Evolutionary conservation across 2,888 invertebrate genomes (phyloP), one percentile per base, ranked within the genome.

Genomic region (Agrochola litura): DNA sequence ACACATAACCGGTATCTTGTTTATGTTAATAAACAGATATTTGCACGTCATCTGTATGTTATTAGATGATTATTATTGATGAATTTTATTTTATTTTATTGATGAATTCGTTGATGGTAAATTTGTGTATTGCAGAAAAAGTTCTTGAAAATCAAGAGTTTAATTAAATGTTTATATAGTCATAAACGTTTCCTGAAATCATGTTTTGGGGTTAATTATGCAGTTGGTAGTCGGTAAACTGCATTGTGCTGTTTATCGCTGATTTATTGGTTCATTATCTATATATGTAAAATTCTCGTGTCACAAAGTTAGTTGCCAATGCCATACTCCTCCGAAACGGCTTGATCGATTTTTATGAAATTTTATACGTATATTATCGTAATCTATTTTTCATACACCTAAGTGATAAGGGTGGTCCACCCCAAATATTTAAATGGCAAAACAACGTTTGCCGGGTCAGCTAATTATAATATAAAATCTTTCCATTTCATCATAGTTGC

Each of bases 1-100:
- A 86, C 22, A 61, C 56, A 61, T 16, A 82, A 87, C 82, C 74
- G 67, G 69, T 83, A 74, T 75, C 66, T 80, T 83, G 73, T 76
- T 82, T 76, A 37, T 73, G 69, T 79, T 61, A 56, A n/a, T 67
- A 52, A 69, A 69, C 67, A 85, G 77, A 79, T 70, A 56, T 66
- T 52, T 43, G 30, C 60, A 37, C 83, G 83, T 75, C 79, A 86
- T 68, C 69, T 37, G 14, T 75, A 37, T 73, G 73, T 68, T 80
- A 56, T 65, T 76, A 58, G 16, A 61, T 43, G 56, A 71, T 66
- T 79, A 65, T 66, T 61, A 56, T 71, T 64, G 14, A n/a, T 19
- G 19, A 19, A n/a, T n/a, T n/a, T n/a, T n/a, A n/a, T n/a, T n/a
- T n/a, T n/a, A 19, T 52, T 52, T 52, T 67, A 81, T 77, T 66